A percentile compares a stretch with the other conserved stretches of the same genome.
phyloP scores from a whole-genome alignment of 2,797 vertebrate species.

The Artibeus jamaicensis region DNA sequence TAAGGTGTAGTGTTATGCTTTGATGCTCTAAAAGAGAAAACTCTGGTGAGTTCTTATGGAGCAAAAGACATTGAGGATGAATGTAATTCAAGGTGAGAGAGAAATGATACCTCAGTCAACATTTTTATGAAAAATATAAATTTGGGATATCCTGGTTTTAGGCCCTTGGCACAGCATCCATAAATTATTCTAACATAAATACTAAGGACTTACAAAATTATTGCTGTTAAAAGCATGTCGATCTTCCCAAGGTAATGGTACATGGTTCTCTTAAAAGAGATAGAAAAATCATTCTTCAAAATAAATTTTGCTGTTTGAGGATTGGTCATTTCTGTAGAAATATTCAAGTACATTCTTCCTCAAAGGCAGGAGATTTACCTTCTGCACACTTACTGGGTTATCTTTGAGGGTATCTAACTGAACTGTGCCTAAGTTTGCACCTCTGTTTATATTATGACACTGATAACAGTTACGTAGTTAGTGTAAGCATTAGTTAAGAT shows the following conservation, averaged over 20 bases:
- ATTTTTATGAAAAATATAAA: not conserved
- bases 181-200: conserved; percentile 22
- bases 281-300: not conserved
- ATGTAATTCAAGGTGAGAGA: not conserved
- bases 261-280: not conserved
- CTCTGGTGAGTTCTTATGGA: not conserved
- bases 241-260: not conserved
- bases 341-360: not conserved
- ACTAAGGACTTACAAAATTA: not conserved
- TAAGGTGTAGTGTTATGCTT: not conserved
- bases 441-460: not conserved
- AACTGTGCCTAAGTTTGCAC: not conserved
- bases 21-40: not conserved
- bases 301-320: not conserved
- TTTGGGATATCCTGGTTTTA: not conserved
- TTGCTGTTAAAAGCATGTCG: not conserved
- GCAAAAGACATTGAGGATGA: not conserved
- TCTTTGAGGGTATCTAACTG: not conserved
- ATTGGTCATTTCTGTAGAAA: not conserved
- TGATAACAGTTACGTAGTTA: not conserved
- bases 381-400: not conserved
- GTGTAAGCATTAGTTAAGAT: not conserved
- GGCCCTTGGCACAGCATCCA: not conserved
- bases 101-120: not conserved
- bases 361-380: not conserved